phyloP scores from a whole-genome alignment of 2,888 invertebrate species.

The Willowsia nigromaculata region DNA sequence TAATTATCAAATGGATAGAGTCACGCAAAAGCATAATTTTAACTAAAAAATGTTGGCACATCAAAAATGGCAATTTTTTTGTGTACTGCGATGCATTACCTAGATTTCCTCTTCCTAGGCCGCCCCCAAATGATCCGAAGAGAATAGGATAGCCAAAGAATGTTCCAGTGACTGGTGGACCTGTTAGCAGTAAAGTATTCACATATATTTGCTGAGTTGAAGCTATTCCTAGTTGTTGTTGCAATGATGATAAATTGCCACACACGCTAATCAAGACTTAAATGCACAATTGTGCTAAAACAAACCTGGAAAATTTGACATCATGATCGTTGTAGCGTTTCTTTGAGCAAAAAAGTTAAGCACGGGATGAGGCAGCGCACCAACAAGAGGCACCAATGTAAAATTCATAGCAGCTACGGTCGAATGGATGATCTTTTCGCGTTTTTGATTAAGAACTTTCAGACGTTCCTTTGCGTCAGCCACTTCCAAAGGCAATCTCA shows the following conservation, averaged over 20 bases:
- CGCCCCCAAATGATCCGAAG: conserved; percentile 70
- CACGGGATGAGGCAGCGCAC: conserved; percentile 70
- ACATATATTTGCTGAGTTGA: too few relatives aligned
- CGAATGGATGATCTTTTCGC: conserved; percentile 72
- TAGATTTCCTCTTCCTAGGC: conserved; percentile 69
- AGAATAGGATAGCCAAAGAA: conserved; percentile 70
- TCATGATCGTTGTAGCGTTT: conserved; percentile 75
- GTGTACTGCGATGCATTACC: conserved; percentile 28
- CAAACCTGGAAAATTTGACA: conserved; percentile 76
- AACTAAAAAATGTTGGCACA: neutral
- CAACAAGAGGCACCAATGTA: conserved; percentile 74
- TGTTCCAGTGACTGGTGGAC: conserved; percentile 67
- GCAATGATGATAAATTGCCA: neutral
- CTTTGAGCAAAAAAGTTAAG: conserved; percentile 72
- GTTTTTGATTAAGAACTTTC: conserved; percentile 66
- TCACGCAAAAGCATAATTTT: neutral
- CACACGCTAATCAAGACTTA: too few relatives aligned
- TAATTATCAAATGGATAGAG: neutral
- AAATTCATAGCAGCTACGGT: conserved; percentile 75
- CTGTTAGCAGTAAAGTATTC: too few relatives aligned
- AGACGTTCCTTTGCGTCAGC: conserved; percentile 73
- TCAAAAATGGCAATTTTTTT: too few relatives aligned
- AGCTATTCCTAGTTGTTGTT: too few relatives aligned
- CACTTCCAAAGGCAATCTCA: conserved; percentile 73
- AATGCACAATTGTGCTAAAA: neutral